phyloP scores from a whole-genome alignment of 2,113 vertebrate genomes.

The Brachypteracias leptosomus region DNA sequence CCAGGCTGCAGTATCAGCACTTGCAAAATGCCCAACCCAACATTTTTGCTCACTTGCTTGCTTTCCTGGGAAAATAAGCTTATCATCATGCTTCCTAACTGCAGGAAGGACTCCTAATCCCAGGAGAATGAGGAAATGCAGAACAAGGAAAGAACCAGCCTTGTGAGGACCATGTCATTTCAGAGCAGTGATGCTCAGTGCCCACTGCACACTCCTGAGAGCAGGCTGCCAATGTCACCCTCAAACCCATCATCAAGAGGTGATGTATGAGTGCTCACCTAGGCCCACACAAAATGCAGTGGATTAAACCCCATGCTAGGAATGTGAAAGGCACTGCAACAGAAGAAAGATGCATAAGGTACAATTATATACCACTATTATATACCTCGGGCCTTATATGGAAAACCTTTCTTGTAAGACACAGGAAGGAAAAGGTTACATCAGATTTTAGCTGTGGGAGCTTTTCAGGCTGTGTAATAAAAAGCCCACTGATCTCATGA shows the following conservation, averaged over 20 bases:
- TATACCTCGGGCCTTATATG: background rate
- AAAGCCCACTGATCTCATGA: background rate
- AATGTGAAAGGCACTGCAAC: background rate
- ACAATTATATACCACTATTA: too few relatives aligned
- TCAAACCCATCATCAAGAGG: background rate
- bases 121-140: background rate
- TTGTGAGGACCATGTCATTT: background rate
- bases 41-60: accelerated
- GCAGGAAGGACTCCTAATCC: background rate
- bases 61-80: background rate
- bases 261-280: background rate
- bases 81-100: background rate
- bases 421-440: background rate
- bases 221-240: background rate
- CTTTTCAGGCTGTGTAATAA: background rate
- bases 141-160: background rate
- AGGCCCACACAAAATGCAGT: background rate
- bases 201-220: background rate
- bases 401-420: background rate
- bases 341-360: background rate
- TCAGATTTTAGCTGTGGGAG: background rate
- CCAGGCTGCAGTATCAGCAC: background rate
- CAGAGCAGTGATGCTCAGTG: background rate
- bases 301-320: background rate
- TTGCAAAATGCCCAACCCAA: background rate